phyloP scores from a whole-genome alignment of 1,140 invertebrate species.

The Drosophila obscura region DNA sequence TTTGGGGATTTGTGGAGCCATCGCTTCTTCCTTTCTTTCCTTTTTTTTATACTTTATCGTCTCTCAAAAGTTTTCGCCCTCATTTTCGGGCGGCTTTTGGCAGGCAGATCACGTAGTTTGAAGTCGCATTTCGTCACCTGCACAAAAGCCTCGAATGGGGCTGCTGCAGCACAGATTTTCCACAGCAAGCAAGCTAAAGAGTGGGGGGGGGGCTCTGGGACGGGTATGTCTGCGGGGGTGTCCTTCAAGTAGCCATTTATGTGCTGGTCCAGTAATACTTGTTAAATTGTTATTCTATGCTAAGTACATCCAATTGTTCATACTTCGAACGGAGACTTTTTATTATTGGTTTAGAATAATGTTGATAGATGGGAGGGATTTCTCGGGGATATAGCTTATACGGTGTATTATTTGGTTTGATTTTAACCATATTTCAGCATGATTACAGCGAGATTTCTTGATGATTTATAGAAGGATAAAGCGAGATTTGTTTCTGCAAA shows the following conservation, averaged over 20 bases:
- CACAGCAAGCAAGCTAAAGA: neutral
- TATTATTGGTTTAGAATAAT: conserved; percentile 26
- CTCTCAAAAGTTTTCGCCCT: conserved; percentile 25
- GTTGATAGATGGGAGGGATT: conserved; percentile 2
- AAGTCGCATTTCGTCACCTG: conserved; percentile 77
- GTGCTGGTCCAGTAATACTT: conserved; percentile 55
- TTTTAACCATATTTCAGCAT: neutral
- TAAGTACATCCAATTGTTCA: conserved; percentile 58
- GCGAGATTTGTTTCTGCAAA: too few relatives aligned
- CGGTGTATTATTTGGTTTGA: neutral
- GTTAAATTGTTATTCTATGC: conserved; percentile 58
- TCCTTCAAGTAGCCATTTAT: conserved; percentile 57
- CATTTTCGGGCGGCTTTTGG: conserved; percentile 42
- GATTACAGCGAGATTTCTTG: too few relatives aligned
- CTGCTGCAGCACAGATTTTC: conserved; percentile 48
- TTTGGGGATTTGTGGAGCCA: conserved; percentile 39
- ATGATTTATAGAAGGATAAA: too few relatives aligned
- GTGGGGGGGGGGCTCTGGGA: neutral
- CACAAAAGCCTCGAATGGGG: conserved; percentile 36
- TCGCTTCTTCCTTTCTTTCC: conserved; percentile 16
- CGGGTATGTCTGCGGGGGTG: neutral
- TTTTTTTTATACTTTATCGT: conserved; percentile 21
- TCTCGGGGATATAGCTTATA: neutral
- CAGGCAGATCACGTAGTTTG: conserved; percentile 70
- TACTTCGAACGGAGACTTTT: conserved; percentile 20